Percentiles rank a stretch among this genome's conserved stretches.
Evolutionary conservation across 2,888 invertebrate species (phyloP).

Genomic region (Zaprionus bogoriensis): DNA sequence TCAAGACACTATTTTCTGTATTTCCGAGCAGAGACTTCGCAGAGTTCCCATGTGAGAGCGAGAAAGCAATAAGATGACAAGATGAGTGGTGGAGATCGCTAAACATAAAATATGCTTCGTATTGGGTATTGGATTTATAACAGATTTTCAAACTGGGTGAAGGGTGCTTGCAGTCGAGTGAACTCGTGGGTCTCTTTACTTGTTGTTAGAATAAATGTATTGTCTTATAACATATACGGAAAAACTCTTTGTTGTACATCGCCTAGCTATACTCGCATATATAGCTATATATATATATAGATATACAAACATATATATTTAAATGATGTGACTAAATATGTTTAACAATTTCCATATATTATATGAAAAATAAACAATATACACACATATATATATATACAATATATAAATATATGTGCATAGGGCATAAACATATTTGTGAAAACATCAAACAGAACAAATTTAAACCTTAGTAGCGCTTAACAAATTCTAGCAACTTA

Average conservation of each 20-base stretch:
- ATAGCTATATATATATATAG: slow-evolving; percentile 21
- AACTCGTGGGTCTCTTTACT: too few relatives aligned
- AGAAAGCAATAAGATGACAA: too few relatives aligned
- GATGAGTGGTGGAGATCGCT: too few relatives aligned
- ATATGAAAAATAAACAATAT: slow-evolving; percentile 36
- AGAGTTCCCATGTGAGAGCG: too few relatives aligned
- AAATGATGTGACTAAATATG: slow-evolving; percentile 43
- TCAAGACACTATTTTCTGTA: too few relatives aligned
- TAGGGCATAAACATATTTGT: slow-evolving; percentile 9
- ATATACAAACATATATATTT: too few relatives aligned
- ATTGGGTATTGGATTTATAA: too few relatives aligned
- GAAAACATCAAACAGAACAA: slow-evolving; percentile 64
- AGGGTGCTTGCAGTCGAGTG: too few relatives aligned
- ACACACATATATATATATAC: slow-evolving; percentile 26
- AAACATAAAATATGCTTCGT: too few relatives aligned
- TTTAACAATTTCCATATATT: slow-evolving; percentile 62
- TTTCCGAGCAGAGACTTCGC: too few relatives aligned
- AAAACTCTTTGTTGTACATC: not conserved
- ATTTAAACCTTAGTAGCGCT: slow-evolving; percentile 80
- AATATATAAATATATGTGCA: slow-evolving; percentile 43
- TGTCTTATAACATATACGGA: not conserved
- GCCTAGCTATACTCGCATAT: slow-evolving; percentile 11
- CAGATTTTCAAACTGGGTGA: too few relatives aligned
- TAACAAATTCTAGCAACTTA: slow-evolving; percentile 79
- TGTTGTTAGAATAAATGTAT: not conserved